Conservation (phyloP, 2,797 vertebrate genomes). For the Sebastes oblongus region DNA sequence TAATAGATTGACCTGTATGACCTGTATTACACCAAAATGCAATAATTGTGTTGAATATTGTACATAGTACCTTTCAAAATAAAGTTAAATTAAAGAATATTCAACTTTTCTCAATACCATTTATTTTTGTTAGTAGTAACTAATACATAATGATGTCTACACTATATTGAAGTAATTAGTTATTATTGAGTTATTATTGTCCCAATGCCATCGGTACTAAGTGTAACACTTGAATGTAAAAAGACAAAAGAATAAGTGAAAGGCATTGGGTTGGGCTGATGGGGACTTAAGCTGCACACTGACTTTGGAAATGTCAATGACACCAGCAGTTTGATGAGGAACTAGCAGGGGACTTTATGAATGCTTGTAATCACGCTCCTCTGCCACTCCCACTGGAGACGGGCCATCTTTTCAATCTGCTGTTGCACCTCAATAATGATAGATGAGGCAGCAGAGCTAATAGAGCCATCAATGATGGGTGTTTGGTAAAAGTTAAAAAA, state of each 20-base stretch:
- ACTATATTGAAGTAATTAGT: not conserved
- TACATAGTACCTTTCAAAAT: not conserved
- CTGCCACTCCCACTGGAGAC: slow-evolving; percentile 42
- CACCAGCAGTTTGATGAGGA: slow-evolving; percentile 13
- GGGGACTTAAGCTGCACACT: slow-evolving; percentile 3
- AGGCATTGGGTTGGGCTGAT: not conserved
- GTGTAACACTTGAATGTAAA: not conserved
- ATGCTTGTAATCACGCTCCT: slow-evolving; percentile 36
- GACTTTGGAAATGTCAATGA: slow-evolving; percentile 46
- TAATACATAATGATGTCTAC: not conserved
- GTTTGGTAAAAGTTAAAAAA: slow-evolving; percentile 18
- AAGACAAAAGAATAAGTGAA: not conserved
- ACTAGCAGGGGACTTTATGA: slow-evolving; percentile 23
- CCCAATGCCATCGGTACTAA: not conserved
- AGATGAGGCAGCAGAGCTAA: slow-evolving; percentile 31
- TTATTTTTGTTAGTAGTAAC: not conserved
- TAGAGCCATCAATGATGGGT: slow-evolving; percentile 32
- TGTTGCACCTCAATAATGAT: slow-evolving; percentile 38
- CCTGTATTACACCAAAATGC: no score
- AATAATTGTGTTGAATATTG: not conserved
- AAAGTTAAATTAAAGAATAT: not conserved
- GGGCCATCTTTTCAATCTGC: slow-evolving; percentile 49
- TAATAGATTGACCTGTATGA: not conserved
- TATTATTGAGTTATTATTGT: not conserved
- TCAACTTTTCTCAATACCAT: not conserved